These are phyloP conservation scores for Oenanthe oenanthe DNA, from an alignment of 2,113 vertebrate species.

Conservation along the genomic window DNA sequence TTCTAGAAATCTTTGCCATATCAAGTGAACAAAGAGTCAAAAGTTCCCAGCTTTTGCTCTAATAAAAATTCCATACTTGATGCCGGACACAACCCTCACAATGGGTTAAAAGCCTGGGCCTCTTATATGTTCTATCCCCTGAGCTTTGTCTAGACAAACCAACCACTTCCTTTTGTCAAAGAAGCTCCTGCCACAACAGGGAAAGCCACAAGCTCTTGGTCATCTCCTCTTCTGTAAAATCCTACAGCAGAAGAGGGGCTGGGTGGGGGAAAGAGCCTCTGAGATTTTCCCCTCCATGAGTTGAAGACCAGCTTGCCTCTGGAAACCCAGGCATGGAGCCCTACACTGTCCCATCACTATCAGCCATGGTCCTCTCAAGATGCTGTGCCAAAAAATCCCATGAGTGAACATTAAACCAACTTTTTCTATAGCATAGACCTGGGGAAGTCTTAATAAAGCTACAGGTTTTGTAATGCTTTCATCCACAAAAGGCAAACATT, in stretches of 20 bases:
- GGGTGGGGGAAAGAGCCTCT: neutral
- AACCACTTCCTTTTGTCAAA: constrained; percentile 37
- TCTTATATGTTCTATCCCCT: neutral
- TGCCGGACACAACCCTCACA: neutral
- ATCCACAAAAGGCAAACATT: neutral
- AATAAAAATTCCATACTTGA: neutral
- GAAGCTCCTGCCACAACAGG: neutral
- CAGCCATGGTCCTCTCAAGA: neutral
- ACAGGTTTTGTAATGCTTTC: neutral
- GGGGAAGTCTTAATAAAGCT: neutral
- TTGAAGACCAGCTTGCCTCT: neutral
- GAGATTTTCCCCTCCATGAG: neutral
- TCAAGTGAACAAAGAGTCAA: neutral
- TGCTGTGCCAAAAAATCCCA: neutral
- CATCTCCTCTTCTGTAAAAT: neutral
- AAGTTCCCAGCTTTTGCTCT: neutral
- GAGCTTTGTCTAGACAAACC: constrained; percentile 9
- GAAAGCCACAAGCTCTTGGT: neutral
- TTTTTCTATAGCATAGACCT: neutral
- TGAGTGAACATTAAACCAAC: neutral
- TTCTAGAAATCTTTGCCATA: neutral
- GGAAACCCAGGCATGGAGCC: neutral
- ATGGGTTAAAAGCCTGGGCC: neutral
- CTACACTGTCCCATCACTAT: neutral
- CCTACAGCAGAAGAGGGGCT: neutral